Evolutionary conservation across 2,797 vertebrate species (phyloP), one percentile per base, ranked within the genome.

Genomic region (Cyclopterus lumpus): DNA sequence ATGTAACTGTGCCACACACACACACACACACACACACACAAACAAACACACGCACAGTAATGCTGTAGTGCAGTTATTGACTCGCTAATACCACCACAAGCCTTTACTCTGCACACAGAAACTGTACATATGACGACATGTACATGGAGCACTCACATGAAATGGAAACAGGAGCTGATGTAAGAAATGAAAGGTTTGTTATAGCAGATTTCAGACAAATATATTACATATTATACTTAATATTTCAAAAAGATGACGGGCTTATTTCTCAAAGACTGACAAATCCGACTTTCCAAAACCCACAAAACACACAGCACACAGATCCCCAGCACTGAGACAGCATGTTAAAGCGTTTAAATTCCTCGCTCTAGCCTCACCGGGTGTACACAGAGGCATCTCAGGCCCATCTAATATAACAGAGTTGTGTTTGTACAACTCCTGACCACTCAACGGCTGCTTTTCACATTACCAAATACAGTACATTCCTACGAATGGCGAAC

Each of bases 401-500:
- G 77, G 69, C 18, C 61, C 67, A 76, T 87, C 87, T 82, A 87
- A 77, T 89, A 84, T 91, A 89, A 90, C 86, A 84, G 77, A 87
- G 82, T 51, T 76, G 63, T 92, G 91, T 92, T 92, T 93, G 90
- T 93, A 72, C 62, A 78, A 88, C 88, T 81, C 58, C 86, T 83
- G 85, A 88, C 90, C 86, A 74, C 89, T 89, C 80, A 79, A 91
- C 70, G 72, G 77, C 89, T 90, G 79, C 86, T 87, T 91, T 89
- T 91, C 88, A 93, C 90, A 88, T 90, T 26, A 90, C 90, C 82
- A 91, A 93, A 93, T 92, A 93, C 88, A 93, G 91, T 92, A 92
- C 90, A 94, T 93, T 93, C 93, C 92, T 92, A 63, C 82, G 86
- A 89, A 93, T 90, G 89, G 91, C 94, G 93, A 93, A 92, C 92